Percentiles rank a stretch among this genome's conserved stretches.
These are phyloP conservation scores for Pristionchus entomophagus DNA, from an alignment of 2,888 invertebrate genomes.

Conservation along the genomic window DNA sequence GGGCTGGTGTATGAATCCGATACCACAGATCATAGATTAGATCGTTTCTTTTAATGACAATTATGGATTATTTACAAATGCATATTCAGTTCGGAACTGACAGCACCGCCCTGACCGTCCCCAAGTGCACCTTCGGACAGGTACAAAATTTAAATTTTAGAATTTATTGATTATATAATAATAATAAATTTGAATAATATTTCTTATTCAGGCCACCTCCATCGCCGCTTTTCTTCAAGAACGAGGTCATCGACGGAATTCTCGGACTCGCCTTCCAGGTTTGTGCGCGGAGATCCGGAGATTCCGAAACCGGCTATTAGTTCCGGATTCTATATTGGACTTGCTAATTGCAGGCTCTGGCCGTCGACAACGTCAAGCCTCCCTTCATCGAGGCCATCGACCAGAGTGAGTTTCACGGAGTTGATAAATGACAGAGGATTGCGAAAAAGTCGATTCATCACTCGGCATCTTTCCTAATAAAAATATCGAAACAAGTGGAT, in stretches of 20 bases:
- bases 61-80: neutral
- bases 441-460: neutral
- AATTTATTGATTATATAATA: too few species aligned
- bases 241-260: slow-evolving; percentile 66
- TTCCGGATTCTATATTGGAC: slow-evolving; percentile 89
- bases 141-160: too few species aligned
- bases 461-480: neutral
- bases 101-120: slow-evolving; percentile 57
- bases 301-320: neutral
- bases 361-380: slow-evolving; percentile 91
- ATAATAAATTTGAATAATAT: too few species aligned
- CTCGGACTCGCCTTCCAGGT: slow-evolving; percentile 65
- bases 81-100: slow-evolving; percentile 57
- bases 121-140: slow-evolving; percentile 67
- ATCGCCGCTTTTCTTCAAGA: slow-evolving; percentile 63
- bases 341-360: slow-evolving; percentile 83
- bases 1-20: neutral
- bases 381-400: slow-evolving; percentile 93
- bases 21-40: neutral
- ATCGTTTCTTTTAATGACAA: neutral
- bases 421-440: neutral
- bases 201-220: slow-evolving; percentile 61
- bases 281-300: neutral
- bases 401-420: slow-evolving; percentile 79
- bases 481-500: neutral